phyloP scores from a whole-genome alignment of 1,140 invertebrate species.

The Euura saliciscinereae region DNA sequence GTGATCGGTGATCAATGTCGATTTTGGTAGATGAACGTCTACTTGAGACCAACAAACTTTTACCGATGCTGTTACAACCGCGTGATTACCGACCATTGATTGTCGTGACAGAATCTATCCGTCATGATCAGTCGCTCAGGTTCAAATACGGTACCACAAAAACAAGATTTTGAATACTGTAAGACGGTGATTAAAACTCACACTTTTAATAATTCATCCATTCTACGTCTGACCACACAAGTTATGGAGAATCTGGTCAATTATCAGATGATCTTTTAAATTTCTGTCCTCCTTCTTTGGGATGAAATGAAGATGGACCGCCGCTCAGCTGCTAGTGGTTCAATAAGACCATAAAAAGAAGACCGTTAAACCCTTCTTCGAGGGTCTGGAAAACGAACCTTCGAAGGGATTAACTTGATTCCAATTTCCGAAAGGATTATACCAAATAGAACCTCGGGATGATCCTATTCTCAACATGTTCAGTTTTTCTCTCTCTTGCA shows the following conservation, averaged over 20 bases:
- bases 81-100: background rate
- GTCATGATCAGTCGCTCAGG: background rate
- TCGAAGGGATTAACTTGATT: no score
- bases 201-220: background rate
- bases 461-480: no score
- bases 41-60: no score
- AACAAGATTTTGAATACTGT: background rate
- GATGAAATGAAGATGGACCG: background rate
- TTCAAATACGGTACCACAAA: background rate
- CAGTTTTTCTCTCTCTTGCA: no score
- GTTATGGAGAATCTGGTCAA: background rate
- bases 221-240: background rate
- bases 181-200: background rate
- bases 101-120: background rate
- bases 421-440: no score
- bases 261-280: background rate
- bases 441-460: no score
- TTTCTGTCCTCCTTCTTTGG: background rate
- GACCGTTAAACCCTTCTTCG: no score
- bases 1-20: no score
- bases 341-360: no score
- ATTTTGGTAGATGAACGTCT: no score
- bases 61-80: no score
- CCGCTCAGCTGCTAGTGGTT: background rate
- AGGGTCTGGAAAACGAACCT: no score